phyloP scores from a whole-genome alignment of 2,888 invertebrate species.

The Erannis defoliaria region DNA sequence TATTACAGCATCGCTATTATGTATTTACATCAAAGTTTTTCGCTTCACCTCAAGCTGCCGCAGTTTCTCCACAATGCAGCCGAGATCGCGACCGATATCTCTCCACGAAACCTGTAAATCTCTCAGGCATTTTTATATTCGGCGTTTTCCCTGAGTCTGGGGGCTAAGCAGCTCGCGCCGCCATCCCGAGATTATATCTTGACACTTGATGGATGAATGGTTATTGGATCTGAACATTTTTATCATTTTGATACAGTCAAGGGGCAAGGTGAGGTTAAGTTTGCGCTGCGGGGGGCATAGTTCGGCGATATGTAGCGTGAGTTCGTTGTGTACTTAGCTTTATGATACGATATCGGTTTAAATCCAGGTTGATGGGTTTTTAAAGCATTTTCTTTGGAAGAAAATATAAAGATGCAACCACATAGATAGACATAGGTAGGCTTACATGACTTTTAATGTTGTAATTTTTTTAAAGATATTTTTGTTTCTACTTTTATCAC shows the following conservation, averaged over 20 bases:
- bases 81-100: constrained; percentile 80
- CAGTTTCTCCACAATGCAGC: constrained; percentile 65
- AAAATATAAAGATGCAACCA: neutral
- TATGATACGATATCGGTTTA: constrained; percentile 30
- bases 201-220: constrained; percentile 93
- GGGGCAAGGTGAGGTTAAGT: constrained; percentile 71
- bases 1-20: neutral
- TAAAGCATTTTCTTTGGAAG: constrained; percentile 14
- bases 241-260: constrained; percentile 86
- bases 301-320: constrained; percentile 47
- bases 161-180: constrained; percentile 82
- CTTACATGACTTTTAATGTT: too few relatives aligned
- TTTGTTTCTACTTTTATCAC: too few relatives aligned
- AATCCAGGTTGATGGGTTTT: constrained; percentile 38
- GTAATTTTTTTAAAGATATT: too few relatives aligned
- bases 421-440: too few relatives aligned
- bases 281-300: constrained; percentile 63
- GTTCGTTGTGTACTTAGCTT: constrained; percentile 45
- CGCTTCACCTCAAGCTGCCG: constrained; percentile 33
- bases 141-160: constrained; percentile 70
- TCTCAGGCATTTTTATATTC: constrained; percentile 85
- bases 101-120: constrained; percentile 82
- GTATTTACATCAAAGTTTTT: constrained; percentile 10
- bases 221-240: constrained; percentile 91
- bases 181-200: constrained; percentile 89